Evolutionary conservation across 2,888 invertebrate genomes (phyloP).

Genomic region (Ditula angustiorana): DNA sequence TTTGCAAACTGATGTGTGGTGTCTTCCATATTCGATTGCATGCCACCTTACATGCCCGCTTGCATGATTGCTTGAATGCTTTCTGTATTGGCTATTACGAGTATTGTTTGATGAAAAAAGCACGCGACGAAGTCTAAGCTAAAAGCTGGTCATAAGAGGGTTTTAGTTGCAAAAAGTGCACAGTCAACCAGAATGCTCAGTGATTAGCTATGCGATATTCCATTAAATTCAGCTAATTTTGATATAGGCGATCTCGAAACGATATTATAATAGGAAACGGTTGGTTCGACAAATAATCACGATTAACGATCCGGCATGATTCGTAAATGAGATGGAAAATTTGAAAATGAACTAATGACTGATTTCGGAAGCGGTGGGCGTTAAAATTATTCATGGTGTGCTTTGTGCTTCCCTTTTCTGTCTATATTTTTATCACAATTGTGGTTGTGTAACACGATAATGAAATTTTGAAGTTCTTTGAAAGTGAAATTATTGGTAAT

Average conservation of each 20-base stretch:
- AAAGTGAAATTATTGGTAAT: no score
- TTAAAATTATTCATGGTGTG: not conserved
- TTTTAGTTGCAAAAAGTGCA: not conserved
- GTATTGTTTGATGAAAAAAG: no score
- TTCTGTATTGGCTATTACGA: no score
- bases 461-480: no score
- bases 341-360: slow-evolving; percentile 14
- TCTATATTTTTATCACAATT: not conserved
- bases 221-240: slow-evolving; percentile 2
- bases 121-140: no score
- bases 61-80: no score
- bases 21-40: no score
- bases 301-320: not conserved
- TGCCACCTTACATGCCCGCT: no score
- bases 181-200: not conserved
- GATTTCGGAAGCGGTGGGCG: not conserved
- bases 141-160: no score
- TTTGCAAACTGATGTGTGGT: no score
- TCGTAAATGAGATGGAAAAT: slow-evolving; percentile 11
- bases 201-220: not conserved
- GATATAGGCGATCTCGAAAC: not conserved
- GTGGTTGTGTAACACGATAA: no score
- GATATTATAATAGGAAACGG: slow-evolving; percentile 16
- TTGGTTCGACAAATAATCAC: not conserved
- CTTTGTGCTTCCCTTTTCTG: not conserved